phyloP scores from a whole-genome alignment of 2,888 invertebrate genomes.

The Hyalella azteca region DNA sequence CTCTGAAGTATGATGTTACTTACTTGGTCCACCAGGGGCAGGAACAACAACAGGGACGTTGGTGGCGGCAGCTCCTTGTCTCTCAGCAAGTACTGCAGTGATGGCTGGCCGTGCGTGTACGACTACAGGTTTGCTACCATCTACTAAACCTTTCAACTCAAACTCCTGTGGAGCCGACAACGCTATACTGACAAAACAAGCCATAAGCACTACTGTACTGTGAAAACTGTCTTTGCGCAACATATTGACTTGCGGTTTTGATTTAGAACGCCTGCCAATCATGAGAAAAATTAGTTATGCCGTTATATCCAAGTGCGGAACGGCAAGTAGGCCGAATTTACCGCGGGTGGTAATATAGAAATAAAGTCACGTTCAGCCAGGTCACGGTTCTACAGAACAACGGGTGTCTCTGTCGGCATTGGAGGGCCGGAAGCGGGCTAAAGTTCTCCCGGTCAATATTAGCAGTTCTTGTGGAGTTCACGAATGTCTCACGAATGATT shows the following conservation, averaged over 20 bases:
- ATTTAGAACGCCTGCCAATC: not conserved
- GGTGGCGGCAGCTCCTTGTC: conserved; percentile 29
- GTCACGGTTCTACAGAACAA: conserved; percentile 2
- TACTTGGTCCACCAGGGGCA: conserved; percentile 10
- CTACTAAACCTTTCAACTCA: conserved; percentile 52
- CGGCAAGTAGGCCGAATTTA: not conserved
- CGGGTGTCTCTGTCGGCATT: not conserved
- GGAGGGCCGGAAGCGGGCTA: conserved; percentile 10
- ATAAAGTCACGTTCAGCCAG: conserved; percentile 26
- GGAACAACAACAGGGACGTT: conserved; percentile 24
- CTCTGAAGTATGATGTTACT: too few species aligned
- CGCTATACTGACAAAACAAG: conserved; percentile 15
- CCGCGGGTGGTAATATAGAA: not conserved
- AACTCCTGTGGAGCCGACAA: conserved; percentile 52
- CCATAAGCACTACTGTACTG: conserved; percentile 6
- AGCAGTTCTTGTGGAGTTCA: conserved; percentile 6
- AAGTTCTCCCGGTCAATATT: conserved; percentile 18
- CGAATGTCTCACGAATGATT: conserved; percentile 9
- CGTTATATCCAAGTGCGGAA: not conserved
- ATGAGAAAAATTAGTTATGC: not conserved
- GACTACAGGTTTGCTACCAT: conserved; percentile 49
- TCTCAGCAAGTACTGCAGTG: conserved; percentile 8
- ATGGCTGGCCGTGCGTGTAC: conserved; percentile 51
- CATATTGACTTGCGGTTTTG: not conserved
- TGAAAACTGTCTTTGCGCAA: not conserved